Evolutionary conservation across 2,888 invertebrate genomes (phyloP), one percentile per base, ranked within the genome.

Genomic region (Ennomos quercinarius): DNA sequence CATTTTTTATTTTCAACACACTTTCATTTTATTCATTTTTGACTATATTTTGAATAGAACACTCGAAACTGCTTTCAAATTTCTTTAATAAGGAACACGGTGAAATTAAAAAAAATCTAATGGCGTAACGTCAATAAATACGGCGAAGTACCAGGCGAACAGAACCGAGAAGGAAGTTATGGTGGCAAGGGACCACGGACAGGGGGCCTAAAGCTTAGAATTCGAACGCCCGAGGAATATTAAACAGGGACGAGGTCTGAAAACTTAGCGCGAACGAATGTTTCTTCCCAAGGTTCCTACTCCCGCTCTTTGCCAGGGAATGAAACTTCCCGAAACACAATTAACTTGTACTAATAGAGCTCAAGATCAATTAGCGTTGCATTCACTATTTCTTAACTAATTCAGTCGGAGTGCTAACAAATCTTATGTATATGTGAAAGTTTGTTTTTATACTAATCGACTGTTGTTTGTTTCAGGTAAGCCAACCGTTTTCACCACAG

Each of bases 181-280:
- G 72, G 65, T 68, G 70, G 67, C 73, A 67, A 76, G 78, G 77
- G 74, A 74, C 74, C 66, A 67, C 67, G 70, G 72, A 70, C 71
- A 71, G 70, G 72, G 70, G 71, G 71, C 74, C 65, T 5, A 27
- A 27, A 27, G 27, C 27, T 27, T 27, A 65, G 68, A 62, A 78
- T 27, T 27, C 66, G 68, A 62, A 78, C 83, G 80, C 69, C 70
- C 67, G 66, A 71, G 70, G 89, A 87, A 88, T 89, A 81, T 80
- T 83, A 86, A 88, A 78, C 78, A 81, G 76, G 73, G 79, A 67
- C 74, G 72, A 76, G 69, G 72, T 73, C 75, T 71, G 66, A 70
- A 73, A 71, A 70, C 71, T 70, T 72, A 55, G 68, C 61, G 63
- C 65, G 63, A 68, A 71, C 67, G 63, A 51, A 65, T 77, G 69